Conservation (phyloP, 2,797 vertebrate genomes). For the Hemibagrus guttatus region DNA sequence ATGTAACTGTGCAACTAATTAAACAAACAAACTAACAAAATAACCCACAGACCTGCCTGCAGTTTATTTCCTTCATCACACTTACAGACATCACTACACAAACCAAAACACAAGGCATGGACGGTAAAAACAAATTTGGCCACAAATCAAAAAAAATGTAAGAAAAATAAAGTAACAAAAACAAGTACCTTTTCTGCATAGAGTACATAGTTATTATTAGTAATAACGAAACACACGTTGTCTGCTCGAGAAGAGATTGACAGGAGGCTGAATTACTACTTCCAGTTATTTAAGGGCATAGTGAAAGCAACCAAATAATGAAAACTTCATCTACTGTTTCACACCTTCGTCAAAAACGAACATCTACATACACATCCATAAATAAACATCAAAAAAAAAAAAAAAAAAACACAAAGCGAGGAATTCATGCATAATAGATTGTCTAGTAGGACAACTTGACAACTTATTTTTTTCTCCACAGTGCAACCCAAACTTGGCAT, state of each 20-base stretch:
- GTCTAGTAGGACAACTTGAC: conserved; percentile 16
- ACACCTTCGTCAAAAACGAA: conserved; percentile 38
- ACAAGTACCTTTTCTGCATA: conserved; percentile 38
- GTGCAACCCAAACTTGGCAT: conserved; percentile 29
- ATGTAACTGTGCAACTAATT: conserved; percentile 27
- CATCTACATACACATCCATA: conserved; percentile 23
- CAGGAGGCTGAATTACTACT: conserved; percentile 55
- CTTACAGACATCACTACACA: conserved; percentile 58
- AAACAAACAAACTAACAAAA: conserved; percentile 49
- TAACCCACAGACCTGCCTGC: conserved; percentile 59
- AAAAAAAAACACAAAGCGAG: conserved; percentile 57
- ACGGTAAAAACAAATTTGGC: conserved; percentile 58
- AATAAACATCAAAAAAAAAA: conserved; percentile 58
- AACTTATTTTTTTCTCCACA: neutral
- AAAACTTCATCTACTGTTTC: conserved; percentile 30
- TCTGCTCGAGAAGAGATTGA: conserved; percentile 6
- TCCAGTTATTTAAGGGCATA: conserved; percentile 72
- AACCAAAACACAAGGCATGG: conserved; percentile 51
- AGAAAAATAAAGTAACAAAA: conserved; percentile 43
- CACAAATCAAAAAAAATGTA: conserved; percentile 57
- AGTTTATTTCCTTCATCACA: conserved; percentile 61
- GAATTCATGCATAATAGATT: conserved; percentile 65
- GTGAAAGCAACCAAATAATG: conserved; percentile 21
- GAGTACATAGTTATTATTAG: conserved; percentile 49
- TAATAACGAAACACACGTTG: conserved; percentile 37